Conservation (phyloP, 2,888 invertebrate species). For the Nesidiocoris tenuis region DNA sequence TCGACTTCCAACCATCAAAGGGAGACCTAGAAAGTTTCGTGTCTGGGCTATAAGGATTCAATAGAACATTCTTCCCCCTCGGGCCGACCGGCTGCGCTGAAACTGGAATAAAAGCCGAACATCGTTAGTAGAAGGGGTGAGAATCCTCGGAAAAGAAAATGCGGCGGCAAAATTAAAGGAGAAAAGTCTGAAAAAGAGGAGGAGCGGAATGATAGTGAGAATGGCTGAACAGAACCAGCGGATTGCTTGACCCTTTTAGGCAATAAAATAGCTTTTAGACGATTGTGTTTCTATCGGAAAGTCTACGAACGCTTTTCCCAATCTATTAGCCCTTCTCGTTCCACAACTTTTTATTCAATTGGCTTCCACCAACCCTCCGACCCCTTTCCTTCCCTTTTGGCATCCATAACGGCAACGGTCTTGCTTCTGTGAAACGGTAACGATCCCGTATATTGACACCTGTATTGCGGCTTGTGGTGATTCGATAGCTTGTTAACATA, state of each 20-base stretch:
- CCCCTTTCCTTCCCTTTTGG: neutral
- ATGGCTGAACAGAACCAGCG: neutral
- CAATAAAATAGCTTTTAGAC: constrained; percentile 44
- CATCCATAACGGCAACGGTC: neutral
- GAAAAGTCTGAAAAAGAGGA: neutral
- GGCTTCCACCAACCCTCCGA: neutral
- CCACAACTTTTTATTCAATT: constrained; percentile 18
- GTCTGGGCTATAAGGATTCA: neutral
- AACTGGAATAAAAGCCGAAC: neutral
- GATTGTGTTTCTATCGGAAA: constrained; percentile 42
- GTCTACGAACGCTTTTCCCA: constrained; percentile 4
- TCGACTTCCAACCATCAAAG: neutral
- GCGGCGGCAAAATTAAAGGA: constrained; percentile 7
- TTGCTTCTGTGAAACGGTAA: neutral
- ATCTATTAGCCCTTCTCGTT: constrained; percentile 4
- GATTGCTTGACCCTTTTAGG: constrained; percentile 32
- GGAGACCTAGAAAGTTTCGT: neutral
- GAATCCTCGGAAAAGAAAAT: constrained; percentile 2
- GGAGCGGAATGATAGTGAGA: neutral
- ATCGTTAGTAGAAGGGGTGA: neutral
- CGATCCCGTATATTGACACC: neutral
- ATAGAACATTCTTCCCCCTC: neutral
- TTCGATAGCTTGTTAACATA: neutral
- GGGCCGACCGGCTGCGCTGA: neutral
- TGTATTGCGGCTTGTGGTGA: neutral